A percentile compares a stretch with the other conserved stretches of the same genome.
These are phyloP conservation scores for Araneus ventricosus DNA, from an alignment of 1,140 invertebrate genomes.

Conservation along the genomic window DNA sequence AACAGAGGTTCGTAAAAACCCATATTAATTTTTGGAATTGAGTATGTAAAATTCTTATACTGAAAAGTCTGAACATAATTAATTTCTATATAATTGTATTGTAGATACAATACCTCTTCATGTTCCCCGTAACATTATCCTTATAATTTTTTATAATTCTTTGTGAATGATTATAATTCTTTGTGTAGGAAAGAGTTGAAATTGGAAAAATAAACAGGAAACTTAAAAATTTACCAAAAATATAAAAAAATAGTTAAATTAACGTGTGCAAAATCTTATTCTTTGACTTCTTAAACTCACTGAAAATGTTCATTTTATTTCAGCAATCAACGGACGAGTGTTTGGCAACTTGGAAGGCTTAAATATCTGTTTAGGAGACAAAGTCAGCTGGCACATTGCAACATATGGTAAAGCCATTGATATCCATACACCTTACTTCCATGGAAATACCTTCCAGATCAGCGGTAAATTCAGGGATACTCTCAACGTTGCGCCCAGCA, in stretches of 20 bases:
- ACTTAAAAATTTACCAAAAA: background rate
- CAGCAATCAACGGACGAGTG: conserved; percentile 78
- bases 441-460: conserved; percentile 77
- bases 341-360: conserved; percentile 78
- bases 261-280: background rate
- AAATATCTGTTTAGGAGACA: conserved; percentile 77
- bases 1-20: too few relatives aligned
- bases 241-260: background rate
- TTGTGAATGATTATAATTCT: too few relatives aligned
- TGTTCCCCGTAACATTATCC: too few relatives aligned
- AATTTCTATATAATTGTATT: too few relatives aligned
- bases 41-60: too few relatives aligned
- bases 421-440: conserved; percentile 78
- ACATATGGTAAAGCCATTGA: conserved; percentile 78
- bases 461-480: conserved; percentile 69
- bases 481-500: conserved; percentile 69
- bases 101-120: too few relatives aligned
- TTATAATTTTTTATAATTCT: too few relatives aligned
- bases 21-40: too few relatives aligned
- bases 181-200: too few relatives aligned
- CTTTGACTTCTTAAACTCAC: background rate
- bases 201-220: too few relatives aligned
- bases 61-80: too few relatives aligned
- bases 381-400: conserved; percentile 78
- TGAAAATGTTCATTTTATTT: background rate